Conservation (phyloP, 2,888 invertebrate genomes). For the Oscheius onirici region DNA sequence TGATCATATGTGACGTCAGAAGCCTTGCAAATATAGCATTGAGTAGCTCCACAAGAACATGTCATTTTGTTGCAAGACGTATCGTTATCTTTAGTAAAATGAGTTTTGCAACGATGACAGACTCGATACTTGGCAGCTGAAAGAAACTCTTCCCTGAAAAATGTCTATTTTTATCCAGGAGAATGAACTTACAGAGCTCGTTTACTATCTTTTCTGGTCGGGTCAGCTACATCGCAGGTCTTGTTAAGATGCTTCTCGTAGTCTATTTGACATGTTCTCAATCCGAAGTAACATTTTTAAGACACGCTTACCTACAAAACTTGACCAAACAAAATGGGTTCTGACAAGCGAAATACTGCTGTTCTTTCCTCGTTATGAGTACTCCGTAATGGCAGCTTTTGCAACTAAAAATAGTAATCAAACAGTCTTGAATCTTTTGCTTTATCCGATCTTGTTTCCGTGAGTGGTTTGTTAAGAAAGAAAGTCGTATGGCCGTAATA, state of each 20-base stretch:
- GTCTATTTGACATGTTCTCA: conserved; percentile 18
- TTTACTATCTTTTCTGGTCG: not conserved
- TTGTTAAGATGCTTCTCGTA: not conserved
- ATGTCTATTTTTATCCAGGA: not conserved
- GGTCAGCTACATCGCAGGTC: conserved; percentile 15
- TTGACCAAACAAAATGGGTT: not conserved
- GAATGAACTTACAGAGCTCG: not conserved
- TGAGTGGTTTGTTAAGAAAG: too few species aligned
- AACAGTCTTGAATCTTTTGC: too few species aligned
- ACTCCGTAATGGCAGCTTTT: not conserved
- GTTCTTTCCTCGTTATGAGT: not conserved
- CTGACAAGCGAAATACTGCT: not conserved
- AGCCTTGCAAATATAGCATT: conserved; percentile 77
- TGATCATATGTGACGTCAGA: conserved; percentile 75
- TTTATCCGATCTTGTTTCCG: too few species aligned
- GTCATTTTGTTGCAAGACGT: conserved; percentile 76
- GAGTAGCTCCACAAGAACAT: conserved; percentile 76
- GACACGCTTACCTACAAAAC: conserved; percentile 4
- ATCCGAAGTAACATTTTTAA: not conserved
- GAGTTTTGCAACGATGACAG: not conserved
- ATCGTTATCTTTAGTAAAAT: not conserved
- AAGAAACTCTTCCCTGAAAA: conserved; percentile 18
- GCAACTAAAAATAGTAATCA: not conserved
- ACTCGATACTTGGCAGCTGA: not conserved
- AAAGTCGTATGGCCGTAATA: too few species aligned